Evolutionary conservation across 2,113 vertebrate genomes (phyloP).

Genomic region (Egretta garzetta): DNA sequence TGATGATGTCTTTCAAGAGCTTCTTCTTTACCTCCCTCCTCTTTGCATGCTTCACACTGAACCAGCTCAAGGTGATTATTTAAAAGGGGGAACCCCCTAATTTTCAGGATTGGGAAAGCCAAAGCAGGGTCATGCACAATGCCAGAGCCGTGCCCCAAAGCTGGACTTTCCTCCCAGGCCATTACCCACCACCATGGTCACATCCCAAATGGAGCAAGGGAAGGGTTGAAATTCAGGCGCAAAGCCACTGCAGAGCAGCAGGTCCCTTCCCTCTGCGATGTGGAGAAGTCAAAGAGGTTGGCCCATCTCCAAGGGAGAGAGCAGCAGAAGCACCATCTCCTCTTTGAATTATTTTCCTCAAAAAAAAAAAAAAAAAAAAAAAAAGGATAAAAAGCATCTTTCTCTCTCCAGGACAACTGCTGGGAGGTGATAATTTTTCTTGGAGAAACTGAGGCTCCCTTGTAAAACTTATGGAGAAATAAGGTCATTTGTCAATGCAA

Average conservation of each 20-base stretch:
- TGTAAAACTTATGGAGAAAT: constrained; percentile 22
- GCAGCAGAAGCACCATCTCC: background rate
- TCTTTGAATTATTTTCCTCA: background rate
- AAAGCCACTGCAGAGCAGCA: background rate
- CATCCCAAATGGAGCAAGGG: accelerated
- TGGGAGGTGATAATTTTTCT: constrained; percentile 33
- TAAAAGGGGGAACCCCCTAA: background rate
- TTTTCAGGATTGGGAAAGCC: background rate
- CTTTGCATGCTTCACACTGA: background rate
- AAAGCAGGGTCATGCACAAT: accelerated
- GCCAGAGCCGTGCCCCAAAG: too few species aligned
- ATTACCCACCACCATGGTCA: accelerated
- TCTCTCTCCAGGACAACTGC: background rate
- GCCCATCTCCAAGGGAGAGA: background rate
- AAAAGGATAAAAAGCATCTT: background rate
- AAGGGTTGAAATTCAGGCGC: background rate
- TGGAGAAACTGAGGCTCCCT: constrained; percentile 20
- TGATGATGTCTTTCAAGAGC: background rate
- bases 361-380: background rate
- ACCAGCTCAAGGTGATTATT: background rate
- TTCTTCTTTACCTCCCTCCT: background rate
- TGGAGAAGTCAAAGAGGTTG: background rate
- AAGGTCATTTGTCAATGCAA: constrained; percentile 67
- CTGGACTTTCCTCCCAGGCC: background rate
- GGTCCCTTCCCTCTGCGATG: background rate